A percentile compares a stretch with the other conserved stretches of the same genome.
phyloP scores from a whole-genome alignment of 2,888 invertebrate species.

The Orthosia gracilis region DNA sequence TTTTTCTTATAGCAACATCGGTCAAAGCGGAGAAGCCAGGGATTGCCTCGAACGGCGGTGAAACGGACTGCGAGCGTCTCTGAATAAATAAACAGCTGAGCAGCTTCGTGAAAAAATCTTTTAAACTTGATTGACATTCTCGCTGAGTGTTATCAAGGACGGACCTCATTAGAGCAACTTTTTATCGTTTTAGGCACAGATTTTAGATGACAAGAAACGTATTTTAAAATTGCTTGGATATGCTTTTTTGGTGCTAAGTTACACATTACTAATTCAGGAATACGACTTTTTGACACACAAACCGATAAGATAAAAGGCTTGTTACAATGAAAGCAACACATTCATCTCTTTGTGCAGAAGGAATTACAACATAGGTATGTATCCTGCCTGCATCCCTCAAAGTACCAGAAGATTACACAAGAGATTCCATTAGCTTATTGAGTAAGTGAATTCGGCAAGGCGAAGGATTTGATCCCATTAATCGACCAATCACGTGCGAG shows the following conservation, averaged over 20 bases:
- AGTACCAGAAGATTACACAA: too few species aligned
- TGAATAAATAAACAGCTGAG: slow-evolving; percentile 54
- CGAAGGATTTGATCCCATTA: too few species aligned
- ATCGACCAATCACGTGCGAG: too few species aligned
- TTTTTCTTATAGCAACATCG: slow-evolving; percentile 17
- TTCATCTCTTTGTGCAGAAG: too few species aligned
- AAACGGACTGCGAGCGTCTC: slow-evolving; percentile 27
- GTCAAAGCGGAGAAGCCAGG: slow-evolving; percentile 17
- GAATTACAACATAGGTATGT: too few species aligned
- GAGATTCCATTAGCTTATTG: too few species aligned
- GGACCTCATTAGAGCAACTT: slow-evolving; percentile 44
- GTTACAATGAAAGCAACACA: too few species aligned
- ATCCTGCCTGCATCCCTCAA: too few species aligned
- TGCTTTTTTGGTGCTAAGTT: neutral
- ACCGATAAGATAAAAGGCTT: neutral
- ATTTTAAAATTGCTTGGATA: slow-evolving; percentile 6
- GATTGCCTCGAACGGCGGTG: slow-evolving; percentile 25
- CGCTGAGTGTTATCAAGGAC: slow-evolving; percentile 41
- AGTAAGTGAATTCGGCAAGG: too few species aligned
- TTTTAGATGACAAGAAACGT: slow-evolving; percentile 14
- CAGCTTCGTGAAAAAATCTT: slow-evolving; percentile 54
- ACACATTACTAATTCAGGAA: neutral
- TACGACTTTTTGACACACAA: neutral
- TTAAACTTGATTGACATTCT: slow-evolving; percentile 56
- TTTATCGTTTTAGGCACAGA: slow-evolving; percentile 41